Evolutionary conservation across 2,797 vertebrate genomes (phyloP), one percentile per base, ranked within the genome.

Genomic region (Notolabrus celidotus): DNA sequence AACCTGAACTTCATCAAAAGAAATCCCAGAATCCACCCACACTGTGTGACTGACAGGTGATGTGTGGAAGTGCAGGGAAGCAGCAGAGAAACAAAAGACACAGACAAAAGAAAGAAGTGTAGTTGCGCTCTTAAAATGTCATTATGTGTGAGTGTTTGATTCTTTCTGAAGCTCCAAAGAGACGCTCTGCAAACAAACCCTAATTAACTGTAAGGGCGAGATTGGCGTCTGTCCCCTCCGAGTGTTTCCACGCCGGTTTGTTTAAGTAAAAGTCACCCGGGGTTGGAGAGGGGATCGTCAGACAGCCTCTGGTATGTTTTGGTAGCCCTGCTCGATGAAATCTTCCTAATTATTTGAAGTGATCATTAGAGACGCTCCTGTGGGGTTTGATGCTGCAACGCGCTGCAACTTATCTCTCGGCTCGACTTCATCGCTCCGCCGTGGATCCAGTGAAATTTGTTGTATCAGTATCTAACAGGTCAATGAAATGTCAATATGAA

Each of bases 231-330:
- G 22, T 75, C 79, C 77, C 70, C 59, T 3, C 76, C 9, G 71
- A 82, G 61, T 0, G n/a, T 8, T 25, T 22, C 41, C 11, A 1
- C 14, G 63, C 67, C 7, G 51, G 60, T 80, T 87, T 83, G 65
- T 74, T 74, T 76, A 71, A 81, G 49, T 55, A 73, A 53, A 12
- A 39, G 47, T 36, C 33, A 15, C 22, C 5, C 14, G 27, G 14
- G 12, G 14, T 54, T 10, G 14, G 55, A 25, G 19, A 47, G 77
- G 74, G 71, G 77, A 7, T 46, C 29, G 11, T 39, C 72, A 67
- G 25, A 52, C 51, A 46, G 72, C 82, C 77, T 50, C 36, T 16
- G 68, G 71, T 74, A 8, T 75, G 50, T 67, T 68, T 80, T 47
- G 75, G 34, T 50, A 75, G 54, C 36, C 29, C 38, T 29, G 36